These are phyloP conservation scores for Gallinago jamesoni DNA, from an alignment of 2,113 vertebrate species.

Conservation along the genomic window DNA sequence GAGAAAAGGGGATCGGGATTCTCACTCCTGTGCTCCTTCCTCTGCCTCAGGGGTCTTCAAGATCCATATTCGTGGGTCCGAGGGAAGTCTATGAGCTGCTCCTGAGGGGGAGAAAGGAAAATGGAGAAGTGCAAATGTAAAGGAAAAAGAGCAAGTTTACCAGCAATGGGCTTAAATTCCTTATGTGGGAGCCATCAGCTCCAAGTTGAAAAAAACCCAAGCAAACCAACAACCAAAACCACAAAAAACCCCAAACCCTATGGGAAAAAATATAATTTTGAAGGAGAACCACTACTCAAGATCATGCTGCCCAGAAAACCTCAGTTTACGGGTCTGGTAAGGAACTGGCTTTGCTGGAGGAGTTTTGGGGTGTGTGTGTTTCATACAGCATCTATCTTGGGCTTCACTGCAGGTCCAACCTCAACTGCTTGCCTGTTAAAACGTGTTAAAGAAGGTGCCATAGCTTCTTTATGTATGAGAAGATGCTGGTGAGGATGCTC, in stretches of 20 bases:
- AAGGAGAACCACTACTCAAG: not conserved
- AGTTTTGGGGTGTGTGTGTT: no score
- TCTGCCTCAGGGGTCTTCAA: accelerated
- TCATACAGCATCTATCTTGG: not conserved
- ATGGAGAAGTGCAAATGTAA: not conserved
- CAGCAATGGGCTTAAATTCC: not conserved
- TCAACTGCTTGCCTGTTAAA: not conserved
- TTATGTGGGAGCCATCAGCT: not conserved
- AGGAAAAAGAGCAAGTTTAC: not conserved
- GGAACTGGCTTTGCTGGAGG: not conserved
- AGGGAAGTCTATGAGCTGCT: not conserved
- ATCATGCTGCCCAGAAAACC: not conserved
- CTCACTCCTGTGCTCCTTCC: no score
- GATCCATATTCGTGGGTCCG: accelerated
- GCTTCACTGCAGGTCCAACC: not conserved
- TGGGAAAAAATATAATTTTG: no score
- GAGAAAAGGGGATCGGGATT: not conserved
- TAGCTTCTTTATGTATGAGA: accelerated
- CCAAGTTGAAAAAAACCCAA: not conserved
- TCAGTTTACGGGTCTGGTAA: not conserved
- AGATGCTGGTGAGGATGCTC: no score
- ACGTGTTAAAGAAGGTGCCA: accelerated
- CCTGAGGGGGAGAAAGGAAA: not conserved
- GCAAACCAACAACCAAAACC: not conserved
- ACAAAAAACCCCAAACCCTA: accelerated